Evolutionary conservation across 1,140 invertebrate species (phyloP).

Genomic region (Ectropis grisescens): DNA sequence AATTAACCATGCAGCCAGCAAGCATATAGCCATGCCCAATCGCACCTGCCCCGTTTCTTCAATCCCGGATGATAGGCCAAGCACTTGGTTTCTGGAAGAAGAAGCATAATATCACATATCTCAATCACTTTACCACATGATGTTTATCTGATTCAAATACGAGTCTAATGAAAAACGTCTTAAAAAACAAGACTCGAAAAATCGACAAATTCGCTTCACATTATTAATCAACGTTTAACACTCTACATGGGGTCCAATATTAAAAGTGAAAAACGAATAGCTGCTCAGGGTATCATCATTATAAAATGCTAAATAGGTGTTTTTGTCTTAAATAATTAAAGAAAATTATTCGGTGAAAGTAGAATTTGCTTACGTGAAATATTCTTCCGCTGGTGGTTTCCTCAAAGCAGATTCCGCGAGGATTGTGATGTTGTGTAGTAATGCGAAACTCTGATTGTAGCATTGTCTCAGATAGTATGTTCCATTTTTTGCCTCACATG

Average conservation of each 20-base stretch:
- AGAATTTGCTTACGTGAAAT: slow-evolving; percentile 87
- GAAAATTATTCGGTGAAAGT: no score
- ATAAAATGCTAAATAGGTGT: no score
- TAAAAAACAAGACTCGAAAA: no score
- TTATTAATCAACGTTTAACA: no score
- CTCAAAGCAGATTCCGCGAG: slow-evolving; percentile 71
- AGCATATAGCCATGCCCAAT: slow-evolving; percentile 76
- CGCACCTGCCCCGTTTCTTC: slow-evolving; percentile 80
- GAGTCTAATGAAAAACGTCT: no score
- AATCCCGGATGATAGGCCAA: slow-evolving; percentile 80
- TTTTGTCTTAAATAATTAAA: no score
- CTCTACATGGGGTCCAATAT: no score
- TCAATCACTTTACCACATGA: slow-evolving; percentile 7
- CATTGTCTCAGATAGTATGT: slow-evolving; percentile 76
- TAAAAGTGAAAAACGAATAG: no score
- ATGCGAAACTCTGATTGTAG: slow-evolving; percentile 68
- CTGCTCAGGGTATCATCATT: no score
- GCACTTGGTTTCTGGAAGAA: slow-evolving; percentile 76
- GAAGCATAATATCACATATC: neutral
- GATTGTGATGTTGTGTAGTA: slow-evolving; percentile 61
- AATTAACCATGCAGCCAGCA: slow-evolving; percentile 83
- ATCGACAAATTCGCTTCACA: no score
- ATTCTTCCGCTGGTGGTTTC: slow-evolving; percentile 85
- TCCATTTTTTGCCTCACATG: slow-evolving; percentile 72
- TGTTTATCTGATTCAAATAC: no score